These are phyloP conservation scores for Neomonachus schauinslandi DNA, from an alignment of 2,113 vertebrate species.

Conservation along the genomic window DNA sequence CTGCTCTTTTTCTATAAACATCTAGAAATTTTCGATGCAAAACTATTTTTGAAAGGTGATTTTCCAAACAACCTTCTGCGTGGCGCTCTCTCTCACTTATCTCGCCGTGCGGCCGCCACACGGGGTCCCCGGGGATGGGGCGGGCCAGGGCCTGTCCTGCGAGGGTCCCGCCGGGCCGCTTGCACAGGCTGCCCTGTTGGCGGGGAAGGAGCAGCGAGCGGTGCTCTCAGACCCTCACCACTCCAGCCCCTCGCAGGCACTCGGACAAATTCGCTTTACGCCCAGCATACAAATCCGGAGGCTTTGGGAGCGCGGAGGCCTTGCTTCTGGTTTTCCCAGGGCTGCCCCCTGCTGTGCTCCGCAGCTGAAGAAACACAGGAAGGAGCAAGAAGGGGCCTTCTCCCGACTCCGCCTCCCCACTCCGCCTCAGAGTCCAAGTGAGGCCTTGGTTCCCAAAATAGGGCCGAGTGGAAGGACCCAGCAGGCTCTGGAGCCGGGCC, in stretches of 20 bases:
- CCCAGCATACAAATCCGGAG: background rate
- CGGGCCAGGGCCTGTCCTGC: too few relatives aligned
- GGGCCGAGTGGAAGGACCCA: background rate
- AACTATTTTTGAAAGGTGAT: background rate
- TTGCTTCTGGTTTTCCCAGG: background rate
- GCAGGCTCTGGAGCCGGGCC: background rate
- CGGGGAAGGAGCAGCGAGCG: background rate
- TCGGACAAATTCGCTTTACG: background rate
- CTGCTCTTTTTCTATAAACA: background rate
- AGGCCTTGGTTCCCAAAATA: background rate
- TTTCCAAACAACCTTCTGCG: background rate
- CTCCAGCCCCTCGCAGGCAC: background rate
- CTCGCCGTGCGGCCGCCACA: too few relatives aligned
- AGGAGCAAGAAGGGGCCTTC: background rate
- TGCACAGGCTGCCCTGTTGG: background rate
- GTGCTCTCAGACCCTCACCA: background rate
- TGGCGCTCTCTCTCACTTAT: background rate
- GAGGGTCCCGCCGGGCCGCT: background rate
- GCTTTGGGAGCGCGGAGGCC: background rate
- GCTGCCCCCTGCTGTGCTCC: background rate
- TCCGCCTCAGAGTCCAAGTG: background rate
- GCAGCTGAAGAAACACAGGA: background rate
- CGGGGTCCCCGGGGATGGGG: rapidly evolving
- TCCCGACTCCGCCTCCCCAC: background rate
- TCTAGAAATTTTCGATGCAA: background rate